Base-by-base conservation (phyloP, 2,113 vertebrate species). In the Lonchura striata region DNA sequence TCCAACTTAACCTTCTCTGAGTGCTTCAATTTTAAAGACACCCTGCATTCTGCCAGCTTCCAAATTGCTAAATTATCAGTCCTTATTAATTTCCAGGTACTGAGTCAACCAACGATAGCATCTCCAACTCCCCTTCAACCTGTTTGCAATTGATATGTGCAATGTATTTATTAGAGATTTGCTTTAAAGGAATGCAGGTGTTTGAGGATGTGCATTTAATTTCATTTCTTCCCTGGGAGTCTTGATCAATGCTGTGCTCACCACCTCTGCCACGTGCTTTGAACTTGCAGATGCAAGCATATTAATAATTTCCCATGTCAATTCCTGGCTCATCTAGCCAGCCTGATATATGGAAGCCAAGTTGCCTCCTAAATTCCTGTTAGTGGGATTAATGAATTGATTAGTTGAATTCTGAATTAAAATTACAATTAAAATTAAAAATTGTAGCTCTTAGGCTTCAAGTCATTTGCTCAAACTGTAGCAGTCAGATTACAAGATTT, bases 331-430 rank as follows among this genome's bases (percentile, higher is more conserved):
- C 79, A 82, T 42, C 59, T 69, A 57, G 16, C 33, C 56, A 35
- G 68, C 59, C 46, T 82, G 63, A 84, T 92, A 65, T 75, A 72
- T 33, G 56, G 90, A 93, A 93, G 85, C 68, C 61, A 88, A 94
- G 77, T 81, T 78, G 82, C 93, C 77, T 93, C 65, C 80, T 91
- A 77, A 89, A 90, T 92, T 61, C 42, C 69, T 41, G 71, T 88
- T 82, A 82, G 50, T 49, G 68, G 76, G 78, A 87, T 92, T 83
- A 96, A 33, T 41, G 77, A 77, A 91, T 94, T 93, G 93, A 95
- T 97, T 93, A 80, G 61, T 96, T 96, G 94, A 92, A 92, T 91
- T 88, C 72, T 71, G 92, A 94, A 93, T 95, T 95, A 63, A 95
- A 97, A 82, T 84, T 80, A 82, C 76, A 91, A 94, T 92, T 74